Base-by-base conservation (phyloP, 2,888 invertebrate genomes). In the Piscicola geometra region DNA sequence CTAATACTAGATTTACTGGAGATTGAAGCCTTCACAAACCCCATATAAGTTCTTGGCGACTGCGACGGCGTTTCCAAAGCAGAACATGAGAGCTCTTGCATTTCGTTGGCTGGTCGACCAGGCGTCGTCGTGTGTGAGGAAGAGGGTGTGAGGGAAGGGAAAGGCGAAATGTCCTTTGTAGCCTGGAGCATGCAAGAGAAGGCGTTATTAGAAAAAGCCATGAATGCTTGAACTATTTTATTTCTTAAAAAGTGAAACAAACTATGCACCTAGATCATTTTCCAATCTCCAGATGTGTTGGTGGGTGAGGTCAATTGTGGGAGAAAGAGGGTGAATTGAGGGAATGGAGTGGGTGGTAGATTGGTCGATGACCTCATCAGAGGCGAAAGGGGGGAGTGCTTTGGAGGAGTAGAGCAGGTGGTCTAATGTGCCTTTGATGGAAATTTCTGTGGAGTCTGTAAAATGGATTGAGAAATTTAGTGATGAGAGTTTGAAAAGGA, bases 11-110 rank as follows among this genome's bases (percentile, higher is more conserved):
- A 50, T 18, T 50, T 18, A 50, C 52, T n/a, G n/a, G n/a, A n/a
- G n/a, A n/a, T n/a, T n/a, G n/a, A n/a, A n/a, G n/a, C n/a, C 32
- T 28, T 12, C 52, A 79, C 88, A 85, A 87, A 91, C 90, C 82
- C 93, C 93, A 87, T 90, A 91, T 81, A 88, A 86, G 80, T 89
- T 89, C 81, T 89, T 90, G 0, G 94, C 94, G 82, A 90, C 90
- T 36, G 91, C 86, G 1, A 91, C 89, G 9, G 92, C 35, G 89
- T 89, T 35, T 90, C 89, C 86, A 92, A 94, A 56, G 90, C 89
- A 84, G 91, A 91, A 80, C 81, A 85, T 79, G 1, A 85, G 77
- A 75, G 82, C 81, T 30, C 79, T 79, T 21, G 82, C 82, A 30
- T 81, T 79, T 50, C 78, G 72, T 35, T 82, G 81, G 18, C 77